phyloP scores from a whole-genome alignment of 2,797 vertebrate genomes.

The Rhadinocentrus ornatus region DNA sequence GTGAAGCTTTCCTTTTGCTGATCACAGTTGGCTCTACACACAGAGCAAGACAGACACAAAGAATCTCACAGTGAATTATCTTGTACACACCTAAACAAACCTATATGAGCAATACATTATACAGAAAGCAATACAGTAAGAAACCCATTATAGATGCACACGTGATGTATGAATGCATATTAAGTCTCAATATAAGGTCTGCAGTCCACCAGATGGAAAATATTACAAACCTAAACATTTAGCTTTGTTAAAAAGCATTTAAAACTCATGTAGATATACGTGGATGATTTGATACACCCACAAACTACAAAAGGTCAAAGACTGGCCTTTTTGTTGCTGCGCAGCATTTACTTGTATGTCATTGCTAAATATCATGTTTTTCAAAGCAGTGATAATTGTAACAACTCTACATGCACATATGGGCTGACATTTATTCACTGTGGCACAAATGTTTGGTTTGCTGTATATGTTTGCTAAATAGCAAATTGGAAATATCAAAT shows the following conservation, averaged over 20 bases:
- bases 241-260: background rate
- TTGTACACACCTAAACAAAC: background rate
- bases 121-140: background rate
- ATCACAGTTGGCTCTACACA: conserved; percentile 26
- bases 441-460: conserved; percentile 31
- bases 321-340: background rate
- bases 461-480: conserved; percentile 30
- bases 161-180: background rate
- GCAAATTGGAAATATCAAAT: conserved; percentile 26
- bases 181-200: background rate
- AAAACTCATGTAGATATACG: background rate
- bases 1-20: conserved; percentile 35
- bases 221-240: background rate
- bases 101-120: background rate
- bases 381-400: background rate
- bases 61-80: conserved; percentile 13
- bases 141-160: background rate
- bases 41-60: background rate
- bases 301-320: background rate
- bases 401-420: background rate
- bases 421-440: conserved; percentile 35
- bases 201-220: background rate
- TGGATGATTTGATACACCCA: background rate
- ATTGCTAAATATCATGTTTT: background rate
- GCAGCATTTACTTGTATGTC: conserved; percentile 2